Evolutionary conservation across 2,797 vertebrate genomes (phyloP).

Genomic region (Channallabes apus): DNA sequence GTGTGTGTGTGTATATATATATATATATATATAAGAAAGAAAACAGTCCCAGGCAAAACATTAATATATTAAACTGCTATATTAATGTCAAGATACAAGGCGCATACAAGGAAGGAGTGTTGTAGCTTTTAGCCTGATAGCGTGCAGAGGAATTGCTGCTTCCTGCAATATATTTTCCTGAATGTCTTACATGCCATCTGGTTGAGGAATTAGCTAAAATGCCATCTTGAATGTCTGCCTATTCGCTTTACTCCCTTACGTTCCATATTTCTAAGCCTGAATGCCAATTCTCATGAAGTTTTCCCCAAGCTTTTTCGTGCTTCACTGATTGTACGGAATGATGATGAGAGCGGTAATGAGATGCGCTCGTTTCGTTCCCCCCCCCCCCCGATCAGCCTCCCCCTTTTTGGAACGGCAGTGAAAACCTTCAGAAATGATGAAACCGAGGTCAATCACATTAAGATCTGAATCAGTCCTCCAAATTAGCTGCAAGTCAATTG

Average conservation of each 20-base stretch:
- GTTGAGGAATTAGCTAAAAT: conserved; percentile 27
- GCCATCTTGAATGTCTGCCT: conserved; percentile 12
- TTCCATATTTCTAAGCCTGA: not conserved
- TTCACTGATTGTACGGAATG: conserved; percentile 10
- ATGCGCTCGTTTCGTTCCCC: not conserved
- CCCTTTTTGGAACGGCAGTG: not conserved
- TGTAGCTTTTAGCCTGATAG: not conserved
- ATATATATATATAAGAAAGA: no score
- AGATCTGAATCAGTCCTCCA: conserved; percentile 20
- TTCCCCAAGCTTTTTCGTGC: not conserved
- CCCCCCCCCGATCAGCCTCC: conserved; percentile 11
- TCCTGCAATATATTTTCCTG: not conserved
- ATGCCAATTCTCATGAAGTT: not conserved
- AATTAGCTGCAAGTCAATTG: conserved; percentile 24
- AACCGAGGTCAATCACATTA: conserved; percentile 19
- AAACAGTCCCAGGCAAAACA: not conserved
- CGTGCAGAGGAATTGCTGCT: not conserved
- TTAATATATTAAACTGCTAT: not conserved
- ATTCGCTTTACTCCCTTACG: conserved; percentile 11
- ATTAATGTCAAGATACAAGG: not conserved
- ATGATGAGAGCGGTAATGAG: conserved; percentile 18
- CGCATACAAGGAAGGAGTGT: not conserved
- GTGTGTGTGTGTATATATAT: no score
- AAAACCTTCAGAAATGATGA: conserved; percentile 16
- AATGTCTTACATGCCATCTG: conserved; percentile 30